A percentile compares a stretch with the other conserved stretches of the same genome.
Conservation (phyloP, 2,888 invertebrate species). For the Hypena proboscidalis region DNA sequence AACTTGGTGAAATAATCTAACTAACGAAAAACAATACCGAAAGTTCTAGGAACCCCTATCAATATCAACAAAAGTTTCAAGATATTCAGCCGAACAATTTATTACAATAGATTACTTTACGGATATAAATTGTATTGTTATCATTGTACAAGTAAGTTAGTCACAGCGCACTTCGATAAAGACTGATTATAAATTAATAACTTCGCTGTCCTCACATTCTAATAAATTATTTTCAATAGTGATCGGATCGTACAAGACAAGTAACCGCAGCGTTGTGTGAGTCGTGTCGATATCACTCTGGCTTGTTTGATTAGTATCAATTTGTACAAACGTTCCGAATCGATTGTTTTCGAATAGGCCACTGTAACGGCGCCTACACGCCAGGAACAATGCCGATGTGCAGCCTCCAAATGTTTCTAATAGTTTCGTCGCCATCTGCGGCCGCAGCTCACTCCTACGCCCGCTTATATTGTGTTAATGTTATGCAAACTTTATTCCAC, state of each 20-base stretch:
- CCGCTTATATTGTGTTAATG: neutral
- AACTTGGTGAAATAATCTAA: no score
- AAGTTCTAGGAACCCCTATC: no score
- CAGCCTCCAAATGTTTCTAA: conserved; percentile 1
- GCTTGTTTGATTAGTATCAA: conserved; percentile 10
- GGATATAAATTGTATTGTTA: conserved; percentile 9
- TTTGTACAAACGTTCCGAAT: conserved; percentile 10
- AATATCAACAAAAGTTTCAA: no score
- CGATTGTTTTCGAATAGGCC: conserved; percentile 5
- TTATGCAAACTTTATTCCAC: conserved; percentile 3
- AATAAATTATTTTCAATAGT: conserved; percentile 14
- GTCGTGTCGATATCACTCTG: neutral
- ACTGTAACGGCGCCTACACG: conserved; percentile 1
- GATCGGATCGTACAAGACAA: no score
- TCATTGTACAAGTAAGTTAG: conserved; percentile 23
- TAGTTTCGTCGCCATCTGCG: neutral
- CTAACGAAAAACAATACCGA: no score
- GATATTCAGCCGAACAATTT: neutral
- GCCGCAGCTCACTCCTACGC: neutral
- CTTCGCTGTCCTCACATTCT: no score
- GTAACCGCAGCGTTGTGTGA: neutral
- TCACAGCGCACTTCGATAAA: conserved; percentile 22
- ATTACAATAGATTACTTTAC: neutral
- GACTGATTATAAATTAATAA: no score
- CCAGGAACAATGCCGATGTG: neutral